A percentile compares a stretch with the other conserved stretches of the same genome.
Evolutionary conservation across 2,797 vertebrate species (phyloP).

Genomic region (Falco novaeseelandiae): DNA sequence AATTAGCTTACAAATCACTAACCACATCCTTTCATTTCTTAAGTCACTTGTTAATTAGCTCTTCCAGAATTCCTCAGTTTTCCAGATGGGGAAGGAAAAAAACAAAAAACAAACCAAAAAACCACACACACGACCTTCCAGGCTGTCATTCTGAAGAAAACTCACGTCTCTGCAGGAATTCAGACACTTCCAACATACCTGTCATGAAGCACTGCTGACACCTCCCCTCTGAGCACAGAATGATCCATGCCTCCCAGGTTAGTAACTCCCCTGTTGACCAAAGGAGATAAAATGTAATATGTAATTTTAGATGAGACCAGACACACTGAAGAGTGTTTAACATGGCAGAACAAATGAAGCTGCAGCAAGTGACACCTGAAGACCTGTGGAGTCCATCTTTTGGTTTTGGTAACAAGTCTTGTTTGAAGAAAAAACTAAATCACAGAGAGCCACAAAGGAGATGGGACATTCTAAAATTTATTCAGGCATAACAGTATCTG

Average conservation of each 20-base stretch:
- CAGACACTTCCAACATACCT: constrained; percentile 76
- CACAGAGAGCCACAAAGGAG: not conserved
- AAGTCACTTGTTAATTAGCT: not conserved
- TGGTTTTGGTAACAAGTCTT: not conserved
- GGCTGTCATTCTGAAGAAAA: not conserved
- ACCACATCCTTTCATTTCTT: not conserved
- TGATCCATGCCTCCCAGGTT: constrained; percentile 83
- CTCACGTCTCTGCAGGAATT: not conserved
- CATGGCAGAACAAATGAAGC: not conserved
- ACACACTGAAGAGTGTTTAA: not conserved
- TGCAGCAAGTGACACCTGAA: not conserved
- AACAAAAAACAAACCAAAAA: not conserved
- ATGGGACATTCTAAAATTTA: not conserved
- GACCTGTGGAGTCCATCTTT: not conserved
- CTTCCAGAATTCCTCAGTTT: not conserved
- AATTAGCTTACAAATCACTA: not conserved
- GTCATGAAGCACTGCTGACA: constrained; percentile 85
- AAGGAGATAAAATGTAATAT: not conserved
- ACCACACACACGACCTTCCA: not conserved
- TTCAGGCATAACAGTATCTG: not conserved
- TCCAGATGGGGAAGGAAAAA: not conserved
- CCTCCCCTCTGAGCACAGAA: constrained; percentile 87
- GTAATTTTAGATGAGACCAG: not conserved
- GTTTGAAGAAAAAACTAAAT: not conserved
- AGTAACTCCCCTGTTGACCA: not conserved